Conservation (phyloP, 2,888 invertebrate genomes). For the Netelia fuscicornis region DNA sequence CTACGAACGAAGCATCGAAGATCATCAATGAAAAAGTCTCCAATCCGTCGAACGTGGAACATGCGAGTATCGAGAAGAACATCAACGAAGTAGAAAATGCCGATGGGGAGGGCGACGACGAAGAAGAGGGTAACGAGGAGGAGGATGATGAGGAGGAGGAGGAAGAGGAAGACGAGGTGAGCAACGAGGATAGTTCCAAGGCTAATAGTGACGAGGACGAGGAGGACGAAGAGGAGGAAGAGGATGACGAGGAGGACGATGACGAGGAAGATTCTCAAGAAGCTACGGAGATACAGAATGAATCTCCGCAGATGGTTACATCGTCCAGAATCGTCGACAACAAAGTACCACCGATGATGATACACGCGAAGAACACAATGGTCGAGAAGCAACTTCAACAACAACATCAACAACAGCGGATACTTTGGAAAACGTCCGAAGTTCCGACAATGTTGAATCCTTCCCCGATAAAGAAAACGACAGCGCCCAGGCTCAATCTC, state of each 20-base stretch:
- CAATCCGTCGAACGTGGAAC: slow-evolving; percentile 76
- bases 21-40: slow-evolving; percentile 74
- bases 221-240: slow-evolving; percentile 65
- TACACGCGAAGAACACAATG: slow-evolving; percentile 29
- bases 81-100: slow-evolving; percentile 71
- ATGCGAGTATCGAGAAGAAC: slow-evolving; percentile 75
- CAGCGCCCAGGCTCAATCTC: slow-evolving; percentile 42
- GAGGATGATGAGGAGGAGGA: slow-evolving; percentile 70
- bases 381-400: slow-evolving; percentile 35
- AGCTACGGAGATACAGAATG: slow-evolving; percentile 61
- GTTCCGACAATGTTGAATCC: not conserved
- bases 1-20: slow-evolving; percentile 75
- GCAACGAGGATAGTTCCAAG: slow-evolving; percentile 67
- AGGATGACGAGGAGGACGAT: slow-evolving; percentile 65
- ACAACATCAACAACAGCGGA: not conserved
- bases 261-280: slow-evolving; percentile 75
- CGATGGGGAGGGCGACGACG: slow-evolving; percentile 71
- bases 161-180: slow-evolving; percentile 65
- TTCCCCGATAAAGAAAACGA: slow-evolving; percentile 8
- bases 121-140: slow-evolving; percentile 69
- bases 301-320: slow-evolving; percentile 24
- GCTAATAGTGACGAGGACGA: slow-evolving; percentile 70
- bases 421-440: slow-evolving; percentile 57
- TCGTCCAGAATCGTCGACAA: slow-evolving; percentile 51
- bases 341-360: slow-evolving; percentile 33